Evolutionary conservation across 2,797 vertebrate genomes (phyloP).

Genomic region (Jordanella pulchra): DNA sequence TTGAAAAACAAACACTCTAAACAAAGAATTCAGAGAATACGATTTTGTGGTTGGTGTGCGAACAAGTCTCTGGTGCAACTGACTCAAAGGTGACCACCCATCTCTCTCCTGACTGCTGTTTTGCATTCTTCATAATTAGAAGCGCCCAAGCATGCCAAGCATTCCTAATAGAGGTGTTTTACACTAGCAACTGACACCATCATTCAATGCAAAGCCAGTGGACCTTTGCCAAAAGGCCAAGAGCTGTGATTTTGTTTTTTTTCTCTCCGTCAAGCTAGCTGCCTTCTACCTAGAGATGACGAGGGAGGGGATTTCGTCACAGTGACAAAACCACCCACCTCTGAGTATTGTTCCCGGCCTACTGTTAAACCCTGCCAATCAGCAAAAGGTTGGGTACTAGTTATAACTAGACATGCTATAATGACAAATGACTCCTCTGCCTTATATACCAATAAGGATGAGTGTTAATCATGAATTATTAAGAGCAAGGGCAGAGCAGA

Average conservation of each 20-base stretch:
- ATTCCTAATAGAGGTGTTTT: constrained; percentile 78
- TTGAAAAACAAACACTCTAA: constrained; percentile 21
- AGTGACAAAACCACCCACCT: constrained; percentile 56
- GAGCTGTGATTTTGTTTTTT: constrained; percentile 46
- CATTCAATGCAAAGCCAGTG: constrained; percentile 72
- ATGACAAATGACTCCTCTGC: constrained; percentile 70
- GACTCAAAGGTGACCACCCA: constrained; percentile 49
- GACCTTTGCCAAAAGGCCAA: constrained; percentile 75
- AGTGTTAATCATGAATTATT: constrained; percentile 78
- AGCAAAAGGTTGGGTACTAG: constrained; percentile 38
- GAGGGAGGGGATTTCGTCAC: constrained; percentile 43
- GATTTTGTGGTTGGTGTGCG: constrained; percentile 9
- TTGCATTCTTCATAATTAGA: constrained; percentile 80
- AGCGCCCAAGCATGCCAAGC: constrained; percentile 68
- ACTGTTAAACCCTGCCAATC: constrained; percentile 49
- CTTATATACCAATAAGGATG: constrained; percentile 65
- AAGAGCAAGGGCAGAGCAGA: constrained; percentile 57
- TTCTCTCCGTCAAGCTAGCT: constrained; percentile 28
- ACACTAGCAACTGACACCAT: constrained; percentile 73
- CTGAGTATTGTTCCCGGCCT: constrained; percentile 54
- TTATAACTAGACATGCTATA: constrained; percentile 39
- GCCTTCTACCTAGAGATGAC: constrained; percentile 41
- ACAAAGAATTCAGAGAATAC: constrained; percentile 7
- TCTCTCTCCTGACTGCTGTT: constrained; percentile 71
- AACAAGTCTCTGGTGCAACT: constrained; percentile 31